Evolutionary conservation across 2,113 vertebrate species (phyloP).

Genomic region (Paraplagusia blochii): DNA sequence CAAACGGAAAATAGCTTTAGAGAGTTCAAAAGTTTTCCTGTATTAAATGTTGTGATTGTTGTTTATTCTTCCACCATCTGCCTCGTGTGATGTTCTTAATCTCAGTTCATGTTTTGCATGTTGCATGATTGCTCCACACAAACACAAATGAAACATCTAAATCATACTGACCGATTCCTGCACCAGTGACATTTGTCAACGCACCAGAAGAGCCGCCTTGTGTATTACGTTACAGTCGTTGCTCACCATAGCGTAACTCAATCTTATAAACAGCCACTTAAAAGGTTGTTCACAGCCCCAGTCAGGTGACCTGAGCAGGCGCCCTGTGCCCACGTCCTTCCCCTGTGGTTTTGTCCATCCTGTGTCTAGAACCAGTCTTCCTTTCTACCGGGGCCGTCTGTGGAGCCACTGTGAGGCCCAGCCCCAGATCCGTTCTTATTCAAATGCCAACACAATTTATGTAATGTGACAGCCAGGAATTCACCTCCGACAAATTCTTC

Average conservation of each 20-base stretch:
- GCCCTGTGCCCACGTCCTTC: conserved; percentile 44
- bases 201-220: conserved; percentile 19
- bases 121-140: too few relatives aligned
- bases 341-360: conserved; percentile 34
- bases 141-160: conserved; percentile 3
- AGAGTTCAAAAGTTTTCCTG: too few relatives aligned
- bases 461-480: conserved; percentile 76
- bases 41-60: too few relatives aligned
- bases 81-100: too few relatives aligned
- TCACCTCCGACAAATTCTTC: conserved; percentile 65
- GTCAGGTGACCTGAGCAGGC: conserved; percentile 55
- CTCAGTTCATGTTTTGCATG: too few relatives aligned
- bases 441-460: conserved; percentile 68
- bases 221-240: conserved; percentile 47
- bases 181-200: conserved; percentile 44
- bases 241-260: conserved; percentile 46
- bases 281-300: conserved; percentile 35
- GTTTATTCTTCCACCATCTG: too few relatives aligned
- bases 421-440: conserved; percentile 49
- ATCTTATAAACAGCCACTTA: conserved; percentile 50
- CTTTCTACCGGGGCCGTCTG: conserved; percentile 36
- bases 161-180: conserved; percentile 15
- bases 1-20: too few relatives aligned
- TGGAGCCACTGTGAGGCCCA: conserved; percentile 45
- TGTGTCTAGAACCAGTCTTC: conserved; percentile 31